Conservation (phyloP, 1,140 invertebrate genomes). For the Microplitis mediator region DNA sequence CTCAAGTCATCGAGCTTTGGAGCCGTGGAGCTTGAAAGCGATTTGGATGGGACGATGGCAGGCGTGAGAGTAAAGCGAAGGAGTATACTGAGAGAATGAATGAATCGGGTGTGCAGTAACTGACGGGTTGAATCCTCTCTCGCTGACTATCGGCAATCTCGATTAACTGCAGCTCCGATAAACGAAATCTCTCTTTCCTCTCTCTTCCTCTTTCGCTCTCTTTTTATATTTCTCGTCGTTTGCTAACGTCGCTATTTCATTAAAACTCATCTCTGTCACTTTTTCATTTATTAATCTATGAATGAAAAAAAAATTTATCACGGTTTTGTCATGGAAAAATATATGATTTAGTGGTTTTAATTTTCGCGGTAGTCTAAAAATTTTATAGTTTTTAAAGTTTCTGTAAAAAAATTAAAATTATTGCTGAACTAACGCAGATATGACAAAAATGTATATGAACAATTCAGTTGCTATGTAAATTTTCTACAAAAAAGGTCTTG, state of each 20-base stretch:
- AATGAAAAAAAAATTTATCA: neutral
- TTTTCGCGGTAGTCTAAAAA: too few species aligned
- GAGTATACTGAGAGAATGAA: conserved; percentile 9
- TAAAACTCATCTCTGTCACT: neutral
- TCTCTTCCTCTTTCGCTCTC: neutral
- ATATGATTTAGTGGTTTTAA: too few species aligned
- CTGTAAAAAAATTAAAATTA: too few species aligned
- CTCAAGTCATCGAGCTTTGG: neutral
- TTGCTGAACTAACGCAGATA: too few species aligned
- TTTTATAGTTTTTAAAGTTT: too few species aligned
- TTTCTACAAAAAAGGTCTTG: too few species aligned
- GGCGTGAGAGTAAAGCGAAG: neutral
- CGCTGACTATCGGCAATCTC: conserved; percentile 28
- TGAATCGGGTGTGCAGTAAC: conserved; percentile 25
- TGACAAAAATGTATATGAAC: too few species aligned
- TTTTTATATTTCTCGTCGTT: neutral
- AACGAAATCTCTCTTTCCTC: conserved; percentile 9
- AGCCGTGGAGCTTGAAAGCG: neutral
- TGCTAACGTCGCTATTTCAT: neutral
- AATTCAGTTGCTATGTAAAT: too few species aligned
- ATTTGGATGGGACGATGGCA: neutral
- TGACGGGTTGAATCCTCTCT: conserved; percentile 8
- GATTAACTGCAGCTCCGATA: conserved; percentile 24
- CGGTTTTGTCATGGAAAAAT: too few species aligned
- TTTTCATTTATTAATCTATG: neutral